These are phyloP conservation scores for Falcunculus frontatus DNA, from an alignment of 2,113 vertebrate species.

Conservation along the genomic window DNA sequence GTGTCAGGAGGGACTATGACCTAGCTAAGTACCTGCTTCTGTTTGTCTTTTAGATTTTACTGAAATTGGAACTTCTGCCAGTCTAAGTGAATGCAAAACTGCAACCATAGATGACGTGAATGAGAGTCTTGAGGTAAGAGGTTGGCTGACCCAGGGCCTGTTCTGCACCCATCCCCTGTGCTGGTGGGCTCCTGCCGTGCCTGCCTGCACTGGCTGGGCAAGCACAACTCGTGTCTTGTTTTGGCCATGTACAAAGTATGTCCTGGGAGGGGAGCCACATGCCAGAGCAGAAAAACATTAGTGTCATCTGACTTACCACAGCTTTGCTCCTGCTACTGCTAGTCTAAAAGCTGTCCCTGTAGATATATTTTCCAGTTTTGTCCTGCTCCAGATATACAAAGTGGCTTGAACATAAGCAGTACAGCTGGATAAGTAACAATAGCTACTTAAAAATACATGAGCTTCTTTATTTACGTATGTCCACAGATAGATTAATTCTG, in stretches of 20 bases:
- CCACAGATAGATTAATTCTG: not conserved
- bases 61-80: not conserved
- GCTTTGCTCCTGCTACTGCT: not conserved
- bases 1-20: not conserved
- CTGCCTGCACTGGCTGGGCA: accelerated
- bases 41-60: not conserved
- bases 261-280: accelerated
- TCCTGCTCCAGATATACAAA: not conserved
- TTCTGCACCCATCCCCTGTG: not conserved
- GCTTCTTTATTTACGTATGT: not conserved
- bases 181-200: accelerated
- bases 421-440: not conserved
- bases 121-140: not conserved
- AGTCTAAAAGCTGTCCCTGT: not conserved
- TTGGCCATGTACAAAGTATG: not conserved
- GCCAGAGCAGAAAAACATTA: not conserved
- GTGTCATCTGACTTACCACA: not conserved
- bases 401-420: not conserved
- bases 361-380: not conserved
- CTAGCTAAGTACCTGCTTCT: not conserved
- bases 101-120: not conserved
- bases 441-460: not conserved
- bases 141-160: not conserved
- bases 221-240: accelerated
- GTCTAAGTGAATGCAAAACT: not conserved